Conservation (phyloP, 2,113 vertebrate species). For the Mus pahari region DNA sequence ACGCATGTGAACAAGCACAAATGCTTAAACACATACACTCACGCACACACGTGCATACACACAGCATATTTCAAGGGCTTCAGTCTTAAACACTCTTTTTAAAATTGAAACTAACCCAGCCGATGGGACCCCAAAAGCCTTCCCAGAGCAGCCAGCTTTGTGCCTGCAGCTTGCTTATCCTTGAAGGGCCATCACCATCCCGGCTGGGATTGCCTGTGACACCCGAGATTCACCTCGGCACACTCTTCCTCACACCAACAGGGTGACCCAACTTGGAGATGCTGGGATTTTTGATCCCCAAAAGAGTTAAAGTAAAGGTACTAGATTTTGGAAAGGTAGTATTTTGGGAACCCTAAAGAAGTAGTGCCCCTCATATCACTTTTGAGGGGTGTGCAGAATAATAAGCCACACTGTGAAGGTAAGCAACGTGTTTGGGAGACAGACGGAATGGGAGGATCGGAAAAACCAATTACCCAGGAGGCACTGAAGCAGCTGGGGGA, state of each 20-base stretch:
- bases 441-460: not conserved
- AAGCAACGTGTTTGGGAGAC: not conserved
- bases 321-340: not conserved
- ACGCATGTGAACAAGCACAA: not conserved
- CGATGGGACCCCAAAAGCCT: not conserved
- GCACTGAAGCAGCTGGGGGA: not conserved
- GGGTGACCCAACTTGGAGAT: not conserved
- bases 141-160: not conserved
- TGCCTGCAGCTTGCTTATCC: not conserved
- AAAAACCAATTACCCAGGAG: not conserved
- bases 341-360: slow-evolving; percentile 14
- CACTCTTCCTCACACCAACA: not conserved
- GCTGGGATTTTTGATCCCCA: not conserved
- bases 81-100: not conserved
- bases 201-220: not conserved
- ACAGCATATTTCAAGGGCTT: not conserved
- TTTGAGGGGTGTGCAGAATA: not conserved
- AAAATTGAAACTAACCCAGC: not conserved
- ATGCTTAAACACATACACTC: not conserved
- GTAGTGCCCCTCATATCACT: not conserved
- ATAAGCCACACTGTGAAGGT: not conserved
- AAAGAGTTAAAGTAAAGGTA: not conserved
- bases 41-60: not conserved
- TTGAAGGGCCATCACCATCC: not conserved
- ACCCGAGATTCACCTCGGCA: not conserved